A percentile compares a stretch with the other conserved stretches of the same genome.
Conservation (phyloP, 2,797 vertebrate genomes). For the Lagodon rhomboides region DNA sequence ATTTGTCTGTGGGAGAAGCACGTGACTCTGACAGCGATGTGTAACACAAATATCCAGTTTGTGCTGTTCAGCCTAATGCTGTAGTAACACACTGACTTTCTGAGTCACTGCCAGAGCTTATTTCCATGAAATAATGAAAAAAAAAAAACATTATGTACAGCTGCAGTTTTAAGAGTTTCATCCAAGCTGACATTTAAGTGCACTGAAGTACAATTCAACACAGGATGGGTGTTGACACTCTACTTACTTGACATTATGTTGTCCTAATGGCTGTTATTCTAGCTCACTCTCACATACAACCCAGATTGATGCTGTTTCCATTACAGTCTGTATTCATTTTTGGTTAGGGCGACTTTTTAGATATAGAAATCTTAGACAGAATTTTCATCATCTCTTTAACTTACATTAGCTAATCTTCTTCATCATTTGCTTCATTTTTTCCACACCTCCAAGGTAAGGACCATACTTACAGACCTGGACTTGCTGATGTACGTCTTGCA, state of each 20-base stretch:
- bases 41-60: slow-evolving; percentile 1
- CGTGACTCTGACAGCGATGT: background rate
- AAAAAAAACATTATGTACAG: background rate
- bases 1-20: slow-evolving; percentile 3
- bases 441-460: background rate
- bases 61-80: slow-evolving; percentile 1
- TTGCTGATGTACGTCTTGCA: background rate
- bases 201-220: background rate
- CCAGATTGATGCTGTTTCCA: background rate
- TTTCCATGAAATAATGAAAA: background rate
- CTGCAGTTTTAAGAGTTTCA: slow-evolving; percentile 4
- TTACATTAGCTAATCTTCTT: background rate
- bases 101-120: background rate
- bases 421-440: background rate
- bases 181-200: slow-evolving; percentile 3
- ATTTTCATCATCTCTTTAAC: slow-evolving; percentile 5
- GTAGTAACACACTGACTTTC: background rate
- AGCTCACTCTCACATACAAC: slow-evolving; percentile 4
- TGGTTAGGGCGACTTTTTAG: slow-evolving; percentile 1
- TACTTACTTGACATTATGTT: slow-evolving; percentile 28
- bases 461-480: background rate
- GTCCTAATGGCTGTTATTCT: background rate
- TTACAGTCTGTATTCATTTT: background rate
- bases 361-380: background rate
- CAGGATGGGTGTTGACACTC: slow-evolving; percentile 10